Evolutionary conservation across 2,888 invertebrate species (phyloP).

Genomic region (Cheilosia urbana): DNA sequence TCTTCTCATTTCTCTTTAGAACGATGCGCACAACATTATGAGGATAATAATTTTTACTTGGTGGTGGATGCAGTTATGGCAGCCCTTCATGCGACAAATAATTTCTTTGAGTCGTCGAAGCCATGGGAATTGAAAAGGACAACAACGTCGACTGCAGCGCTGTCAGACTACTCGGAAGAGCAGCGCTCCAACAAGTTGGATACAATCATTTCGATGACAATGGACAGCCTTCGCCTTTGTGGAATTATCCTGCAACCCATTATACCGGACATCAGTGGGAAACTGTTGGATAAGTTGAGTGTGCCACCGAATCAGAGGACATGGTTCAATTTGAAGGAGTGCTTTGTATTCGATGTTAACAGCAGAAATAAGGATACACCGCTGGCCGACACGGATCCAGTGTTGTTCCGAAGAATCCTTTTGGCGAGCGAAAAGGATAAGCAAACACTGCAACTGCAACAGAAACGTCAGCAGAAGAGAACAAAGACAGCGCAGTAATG

Average conservation of each 20-base stretch:
- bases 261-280: constrained; percentile 89
- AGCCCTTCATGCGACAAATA: constrained; percentile 91
- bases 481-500: constrained; percentile 57
- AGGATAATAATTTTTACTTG: constrained; percentile 91
- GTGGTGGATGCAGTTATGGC: constrained; percentile 91
- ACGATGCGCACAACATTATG: constrained; percentile 88
- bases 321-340: constrained; percentile 84
- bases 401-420: constrained; percentile 81
- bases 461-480: constrained; percentile 51
- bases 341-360: constrained; percentile 77
- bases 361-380: constrained; percentile 50
- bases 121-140: constrained; percentile 94
- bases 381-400: constrained; percentile 77
- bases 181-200: constrained; percentile 86
- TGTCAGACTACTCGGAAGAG: constrained; percentile 77
- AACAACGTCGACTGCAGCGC: constrained; percentile 31
- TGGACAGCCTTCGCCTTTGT: constrained; percentile 93
- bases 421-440: constrained; percentile 75
- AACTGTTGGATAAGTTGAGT: constrained; percentile 89
- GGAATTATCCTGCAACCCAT: constrained; percentile 94
- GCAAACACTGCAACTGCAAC: constrained; percentile 45
- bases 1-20: constrained; percentile 81
- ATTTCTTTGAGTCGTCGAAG: constrained; percentile 92
- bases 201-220: constrained; percentile 90
- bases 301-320: constrained; percentile 84